phyloP scores from a whole-genome alignment of 2,888 invertebrate species.

The Unio delphinus region DNA sequence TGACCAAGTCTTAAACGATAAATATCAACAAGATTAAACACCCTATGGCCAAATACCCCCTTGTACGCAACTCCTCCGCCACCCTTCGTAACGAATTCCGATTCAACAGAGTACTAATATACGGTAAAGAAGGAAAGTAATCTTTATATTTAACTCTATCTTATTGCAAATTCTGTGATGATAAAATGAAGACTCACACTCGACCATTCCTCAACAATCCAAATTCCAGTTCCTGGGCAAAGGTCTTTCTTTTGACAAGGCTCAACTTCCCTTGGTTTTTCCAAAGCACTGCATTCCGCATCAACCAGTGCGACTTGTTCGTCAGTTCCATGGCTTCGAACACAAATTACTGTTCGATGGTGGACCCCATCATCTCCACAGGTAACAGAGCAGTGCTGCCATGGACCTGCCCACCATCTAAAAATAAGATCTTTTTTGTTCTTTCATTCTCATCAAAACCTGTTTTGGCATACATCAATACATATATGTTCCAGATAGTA shows the following conservation, averaged over 20 bases:
- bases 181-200: conserved; percentile 42
- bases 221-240: conserved; percentile 58
- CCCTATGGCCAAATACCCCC: too few species aligned
- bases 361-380: conserved; percentile 74
- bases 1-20: too few species aligned
- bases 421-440: neutral
- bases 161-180: too few species aligned
- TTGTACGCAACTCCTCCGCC: too few species aligned
- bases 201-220: conserved; percentile 64
- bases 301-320: conserved; percentile 84
- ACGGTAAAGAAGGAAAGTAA: too few species aligned
- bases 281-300: conserved; percentile 79
- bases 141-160: too few species aligned
- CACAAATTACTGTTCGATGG: conserved; percentile 72
- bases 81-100: too few species aligned
- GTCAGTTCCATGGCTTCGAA: conserved; percentile 72
- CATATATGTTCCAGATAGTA: too few species aligned
- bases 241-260: conserved; percentile 61
- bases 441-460: too few species aligned
- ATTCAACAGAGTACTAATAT: too few species aligned
- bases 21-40: too few species aligned
- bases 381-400: conserved; percentile 86
- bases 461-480: too few species aligned
- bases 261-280: conserved; percentile 79
- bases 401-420: conserved; percentile 89